phyloP scores from a whole-genome alignment of 2,797 vertebrate genomes.

The Heliangelus exortis region DNA sequence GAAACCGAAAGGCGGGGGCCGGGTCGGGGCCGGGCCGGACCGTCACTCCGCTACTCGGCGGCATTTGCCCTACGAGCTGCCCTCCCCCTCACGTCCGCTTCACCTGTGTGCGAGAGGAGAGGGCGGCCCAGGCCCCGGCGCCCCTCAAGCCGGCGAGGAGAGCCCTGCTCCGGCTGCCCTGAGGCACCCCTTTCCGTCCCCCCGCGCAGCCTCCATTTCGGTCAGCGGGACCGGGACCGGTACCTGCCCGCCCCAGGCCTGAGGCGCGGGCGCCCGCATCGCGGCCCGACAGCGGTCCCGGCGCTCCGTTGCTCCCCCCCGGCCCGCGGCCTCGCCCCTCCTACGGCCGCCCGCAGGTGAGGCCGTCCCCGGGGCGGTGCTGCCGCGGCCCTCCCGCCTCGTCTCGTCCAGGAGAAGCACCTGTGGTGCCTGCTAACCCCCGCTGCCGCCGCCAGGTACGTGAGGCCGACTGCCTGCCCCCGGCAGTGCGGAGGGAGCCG shows the following conservation, averaged over 20 bases:
- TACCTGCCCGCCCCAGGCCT: too few species aligned
- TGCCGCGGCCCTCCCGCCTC: not conserved
- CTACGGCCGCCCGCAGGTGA: not conserved
- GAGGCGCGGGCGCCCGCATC: not conserved
- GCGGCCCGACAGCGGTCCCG: too few species aligned
- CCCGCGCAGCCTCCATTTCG: too few species aligned
- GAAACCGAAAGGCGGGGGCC: not conserved
- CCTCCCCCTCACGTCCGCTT: too few species aligned
- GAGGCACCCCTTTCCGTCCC: not conserved
- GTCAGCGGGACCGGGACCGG: too few species aligned
- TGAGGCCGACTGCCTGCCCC: not conserved
- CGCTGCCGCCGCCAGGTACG: not conserved
- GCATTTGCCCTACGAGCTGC: accelerated
- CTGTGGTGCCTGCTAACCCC: not conserved
- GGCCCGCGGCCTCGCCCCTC: not conserved
- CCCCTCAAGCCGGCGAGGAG: not conserved
- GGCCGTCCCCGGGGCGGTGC: not conserved
- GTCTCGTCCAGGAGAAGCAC: not conserved
- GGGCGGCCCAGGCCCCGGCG: not conserved
- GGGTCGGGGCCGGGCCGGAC: not conserved
- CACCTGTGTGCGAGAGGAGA: not conserved
- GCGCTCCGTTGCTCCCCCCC: too few species aligned
- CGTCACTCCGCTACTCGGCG: accelerated
- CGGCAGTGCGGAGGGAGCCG: too few species aligned
- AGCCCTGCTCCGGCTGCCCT: not conserved